Conservation (phyloP, 1,140 invertebrate species). For the Drosophila repleta region DNA sequence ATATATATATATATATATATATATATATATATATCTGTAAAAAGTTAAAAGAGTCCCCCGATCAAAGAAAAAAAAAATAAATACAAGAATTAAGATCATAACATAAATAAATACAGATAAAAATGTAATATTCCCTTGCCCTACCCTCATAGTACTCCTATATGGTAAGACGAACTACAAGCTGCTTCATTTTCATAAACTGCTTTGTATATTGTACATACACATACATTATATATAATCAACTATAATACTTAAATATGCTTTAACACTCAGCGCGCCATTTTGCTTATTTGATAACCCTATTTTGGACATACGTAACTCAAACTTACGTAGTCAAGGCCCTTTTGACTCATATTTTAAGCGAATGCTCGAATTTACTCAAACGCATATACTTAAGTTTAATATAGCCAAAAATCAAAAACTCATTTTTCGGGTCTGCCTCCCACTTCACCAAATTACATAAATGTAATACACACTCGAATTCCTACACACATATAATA, state of each 20-base stretch:
- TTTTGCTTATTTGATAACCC: constrained; percentile 18
- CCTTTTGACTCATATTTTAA: constrained; percentile 34
- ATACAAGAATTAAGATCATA: constrained; percentile 6
- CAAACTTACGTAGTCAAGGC: constrained; percentile 5
- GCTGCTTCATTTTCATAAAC: constrained; percentile 59
- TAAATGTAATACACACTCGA: constrained; percentile 19
- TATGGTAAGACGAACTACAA: constrained; percentile 31
- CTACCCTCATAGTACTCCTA: constrained; percentile 11
- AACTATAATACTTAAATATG: constrained; percentile 46
- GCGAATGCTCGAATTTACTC: constrained; percentile 66
- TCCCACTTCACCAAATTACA: constrained; percentile 21
- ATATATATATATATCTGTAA: constrained; percentile 57
- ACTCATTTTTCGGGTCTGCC: constrained; percentile 31
- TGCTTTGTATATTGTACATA: constrained; percentile 66
- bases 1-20: too few relatives aligned
- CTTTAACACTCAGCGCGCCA: constrained; percentile 51
- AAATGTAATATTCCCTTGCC: constrained; percentile 31
- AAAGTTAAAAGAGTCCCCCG: constrained; percentile 51
- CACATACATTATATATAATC: constrained; percentile 29
- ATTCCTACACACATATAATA: constrained; percentile 8
- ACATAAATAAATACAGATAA: constrained; percentile 3
- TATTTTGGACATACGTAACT: constrained; percentile 10
- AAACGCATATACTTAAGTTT: constrained; percentile 48
- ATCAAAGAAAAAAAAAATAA: constrained; percentile 13
- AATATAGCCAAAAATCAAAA: constrained; percentile 71